Base-by-base conservation (phyloP, 2,888 invertebrate species). In the Apamea monoglypha region DNA sequence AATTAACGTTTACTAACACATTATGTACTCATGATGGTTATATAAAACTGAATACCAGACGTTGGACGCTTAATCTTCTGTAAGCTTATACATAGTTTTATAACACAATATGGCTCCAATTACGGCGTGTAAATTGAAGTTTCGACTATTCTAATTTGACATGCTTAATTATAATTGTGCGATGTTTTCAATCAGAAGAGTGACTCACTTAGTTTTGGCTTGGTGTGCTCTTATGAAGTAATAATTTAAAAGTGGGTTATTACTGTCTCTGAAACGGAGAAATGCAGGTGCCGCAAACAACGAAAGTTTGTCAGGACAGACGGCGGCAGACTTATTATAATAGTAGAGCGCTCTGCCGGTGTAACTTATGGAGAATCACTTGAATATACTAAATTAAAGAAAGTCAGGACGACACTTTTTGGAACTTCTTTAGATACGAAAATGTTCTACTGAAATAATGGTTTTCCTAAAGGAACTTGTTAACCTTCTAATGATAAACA, bases 271-370 rank as follows among this genome's bases (percentile, higher is more conserved):
- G 73, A 68, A 32, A 73, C 59, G 69, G 81, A 83, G 87, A 83
- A 83, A 86, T 88, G 87, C 88, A 89, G 88, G 89, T 89, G 87
- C 80, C 77, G 66, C 89, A 87, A 87, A 85, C 86, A 86, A 84
- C 74, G 84, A 81, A 89, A 89, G 72, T 89, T 88, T 82, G 69
- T 61, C 72, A 86, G 76, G 63, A 77, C 82, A 80, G 84, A 70
- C 78, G 76, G 81, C 76, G 72, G 72, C 50, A 72, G 76, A 77
- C 81, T 87, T 87, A 86, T 86, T 84, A 84, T 73, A 84, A 84
- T 74, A 83, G 80, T 79, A 74, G 74, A 18, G 67, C 80, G 53
- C 66, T 72, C 40, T 76, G 72, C 66, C 70, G 66, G 67, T 61
- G 44, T 76, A 77, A 75, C 59, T 82, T 76, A 80, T 76, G 70